phyloP scores from a whole-genome alignment of 1,140 invertebrate genomes.

The Heliconius hewitsoni region DNA sequence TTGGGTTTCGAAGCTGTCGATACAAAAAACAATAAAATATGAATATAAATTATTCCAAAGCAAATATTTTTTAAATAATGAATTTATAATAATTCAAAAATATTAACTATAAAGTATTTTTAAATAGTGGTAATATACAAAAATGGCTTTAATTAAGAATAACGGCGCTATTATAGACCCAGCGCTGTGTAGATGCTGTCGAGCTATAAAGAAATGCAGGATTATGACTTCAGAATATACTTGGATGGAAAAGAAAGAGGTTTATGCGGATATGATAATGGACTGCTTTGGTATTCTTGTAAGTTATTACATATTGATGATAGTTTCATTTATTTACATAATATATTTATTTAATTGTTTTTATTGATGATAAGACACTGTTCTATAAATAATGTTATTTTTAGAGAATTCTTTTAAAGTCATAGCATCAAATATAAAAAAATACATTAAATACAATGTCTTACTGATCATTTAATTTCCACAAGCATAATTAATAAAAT shows the following conservation, averaged over 20 bases:
- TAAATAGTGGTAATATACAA: conserved; percentile 25
- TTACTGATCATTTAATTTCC: no score
- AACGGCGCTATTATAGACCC: conserved; percentile 70
- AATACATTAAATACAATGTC: no score
- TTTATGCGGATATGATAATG: conserved; percentile 75
- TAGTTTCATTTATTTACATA: conserved; percentile 16
- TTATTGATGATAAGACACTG: no score
- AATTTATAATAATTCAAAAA: conserved; percentile 6
- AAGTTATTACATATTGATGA: conserved; percentile 40
- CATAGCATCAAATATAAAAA: no score
- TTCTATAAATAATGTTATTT: no score
- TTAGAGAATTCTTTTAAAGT: no score
- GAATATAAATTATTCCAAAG: neutral
- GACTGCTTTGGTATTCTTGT: conserved; percentile 72
- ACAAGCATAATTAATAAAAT: no score
- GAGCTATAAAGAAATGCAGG: conserved; percentile 74
- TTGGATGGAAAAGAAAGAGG: conserved; percentile 72
- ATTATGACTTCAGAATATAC: conserved; percentile 67
- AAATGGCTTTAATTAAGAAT: conserved; percentile 58
- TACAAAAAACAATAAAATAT: conserved; percentile 23
- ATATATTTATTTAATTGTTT: no score
- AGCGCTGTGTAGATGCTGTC: conserved; percentile 67
- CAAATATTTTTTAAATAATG: conserved; percentile 22
- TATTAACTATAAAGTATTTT: conserved; percentile 28
- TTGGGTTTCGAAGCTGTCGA: conserved; percentile 20